Conservation (phyloP, 2,797 vertebrate genomes). For the Pyrocephalus nanus region DNA sequence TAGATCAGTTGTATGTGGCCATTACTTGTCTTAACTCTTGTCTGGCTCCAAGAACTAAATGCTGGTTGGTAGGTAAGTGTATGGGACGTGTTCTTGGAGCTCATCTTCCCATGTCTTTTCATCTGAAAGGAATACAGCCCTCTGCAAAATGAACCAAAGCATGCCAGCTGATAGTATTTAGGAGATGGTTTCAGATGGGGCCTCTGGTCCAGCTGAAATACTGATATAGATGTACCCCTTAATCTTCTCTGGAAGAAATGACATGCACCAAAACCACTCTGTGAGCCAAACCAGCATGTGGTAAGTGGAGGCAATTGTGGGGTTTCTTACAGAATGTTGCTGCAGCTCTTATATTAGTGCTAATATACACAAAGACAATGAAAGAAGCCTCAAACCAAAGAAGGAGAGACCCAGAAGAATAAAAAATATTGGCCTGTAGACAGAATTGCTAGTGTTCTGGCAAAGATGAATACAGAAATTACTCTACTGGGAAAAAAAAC, state of each 20-base stretch:
- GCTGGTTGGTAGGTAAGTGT: background rate
- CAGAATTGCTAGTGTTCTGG: conserved; percentile 28
- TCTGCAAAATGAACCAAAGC: background rate
- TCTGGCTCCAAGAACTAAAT: background rate
- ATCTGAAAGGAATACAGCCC: background rate
- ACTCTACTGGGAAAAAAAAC: background rate
- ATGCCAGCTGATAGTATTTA: background rate
- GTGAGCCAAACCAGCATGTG: background rate
- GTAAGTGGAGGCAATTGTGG: background rate
- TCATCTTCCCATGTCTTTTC: background rate
- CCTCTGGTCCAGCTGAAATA: background rate
- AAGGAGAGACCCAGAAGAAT: background rate
- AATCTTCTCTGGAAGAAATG: background rate
- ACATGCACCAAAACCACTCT: background rate
- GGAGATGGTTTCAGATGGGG: background rate
- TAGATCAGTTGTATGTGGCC: background rate
- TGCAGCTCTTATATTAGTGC: background rate
- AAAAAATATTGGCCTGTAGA: background rate
- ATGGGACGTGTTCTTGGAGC: background rate
- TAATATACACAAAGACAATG: background rate
- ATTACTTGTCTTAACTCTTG: background rate
- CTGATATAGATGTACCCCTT: background rate
- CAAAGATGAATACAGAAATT: background rate
- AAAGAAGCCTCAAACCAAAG: background rate
- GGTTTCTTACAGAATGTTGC: background rate